Percentiles rank a stretch among this genome's conserved stretches.
phyloP scores from a whole-genome alignment of 2,888 invertebrate species.

The Molorchus minor region DNA sequence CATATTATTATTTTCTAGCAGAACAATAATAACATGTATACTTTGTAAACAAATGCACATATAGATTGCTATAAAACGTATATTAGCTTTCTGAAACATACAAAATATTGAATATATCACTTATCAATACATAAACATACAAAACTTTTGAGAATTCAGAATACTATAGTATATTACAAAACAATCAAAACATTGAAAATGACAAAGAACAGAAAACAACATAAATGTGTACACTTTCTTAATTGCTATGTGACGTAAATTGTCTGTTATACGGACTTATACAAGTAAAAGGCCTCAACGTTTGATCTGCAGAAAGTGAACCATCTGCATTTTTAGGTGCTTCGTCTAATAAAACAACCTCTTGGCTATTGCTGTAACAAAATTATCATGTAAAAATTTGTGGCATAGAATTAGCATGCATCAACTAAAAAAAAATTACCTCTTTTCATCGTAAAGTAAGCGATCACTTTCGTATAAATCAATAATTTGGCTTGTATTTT shows the following conservation, averaged over 20 bases:
- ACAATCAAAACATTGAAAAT: neutral
- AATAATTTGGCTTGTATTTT: slow-evolving; percentile 49
- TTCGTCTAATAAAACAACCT: slow-evolving; percentile 47
- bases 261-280: slow-evolving; percentile 53
- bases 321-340: slow-evolving; percentile 48
- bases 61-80: neutral
- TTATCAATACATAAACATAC: neutral
- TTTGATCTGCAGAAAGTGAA: slow-evolving; percentile 56
- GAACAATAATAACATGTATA: no score
- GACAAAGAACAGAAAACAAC: neutral
- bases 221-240: neutral
- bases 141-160: no score
- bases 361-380: slow-evolving; percentile 22
- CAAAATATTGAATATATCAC: neutral
- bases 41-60: no score
- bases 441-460: slow-evolving; percentile 43
- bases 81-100: neutral
- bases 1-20: no score
- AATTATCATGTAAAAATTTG: no score
- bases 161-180: no score
- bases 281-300: slow-evolving; percentile 58
- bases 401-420: slow-evolving; percentile 50
- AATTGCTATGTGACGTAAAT: slow-evolving; percentile 20
- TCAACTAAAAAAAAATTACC: no score
- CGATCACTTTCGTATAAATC: slow-evolving; percentile 53